A percentile compares a stretch with the other conserved stretches of the same genome.
Evolutionary conservation across 2,113 vertebrate species (phyloP).

Genomic region (Athene cunicularia): DNA sequence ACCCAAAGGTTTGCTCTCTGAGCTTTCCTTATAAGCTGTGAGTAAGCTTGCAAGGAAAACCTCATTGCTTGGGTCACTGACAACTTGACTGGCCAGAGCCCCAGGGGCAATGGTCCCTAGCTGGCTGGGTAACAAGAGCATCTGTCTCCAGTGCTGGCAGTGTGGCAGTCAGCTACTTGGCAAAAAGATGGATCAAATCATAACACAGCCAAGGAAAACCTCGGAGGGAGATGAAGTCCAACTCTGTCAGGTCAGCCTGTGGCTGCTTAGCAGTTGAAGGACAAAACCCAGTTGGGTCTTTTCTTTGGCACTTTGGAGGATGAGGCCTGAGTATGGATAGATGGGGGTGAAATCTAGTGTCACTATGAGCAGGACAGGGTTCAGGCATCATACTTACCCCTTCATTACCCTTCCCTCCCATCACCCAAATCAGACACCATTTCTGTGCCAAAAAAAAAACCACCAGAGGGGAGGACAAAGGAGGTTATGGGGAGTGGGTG

Average conservation of each 20-base stretch:
- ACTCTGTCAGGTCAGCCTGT: not conserved
- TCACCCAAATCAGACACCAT: not conserved
- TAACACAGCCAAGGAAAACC: conserved; percentile 7
- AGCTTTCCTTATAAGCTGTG: not conserved
- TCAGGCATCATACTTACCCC: not conserved
- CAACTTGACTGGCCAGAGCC: not conserved
- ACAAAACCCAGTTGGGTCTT: not conserved
- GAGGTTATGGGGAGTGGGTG: not conserved
- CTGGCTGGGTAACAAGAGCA: not conserved
- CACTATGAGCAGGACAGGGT: not conserved
- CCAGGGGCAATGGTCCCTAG: not conserved
- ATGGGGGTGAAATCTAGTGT: not conserved
- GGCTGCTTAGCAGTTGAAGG: not conserved
- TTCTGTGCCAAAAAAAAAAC: not conserved
- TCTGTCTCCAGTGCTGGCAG: not conserved
- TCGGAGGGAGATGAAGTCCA: not conserved
- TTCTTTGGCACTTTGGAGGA: not conserved
- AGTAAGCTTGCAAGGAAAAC: not conserved
- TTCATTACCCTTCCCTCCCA: not conserved
- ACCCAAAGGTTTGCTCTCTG: not conserved
- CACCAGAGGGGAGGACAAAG: not conserved
- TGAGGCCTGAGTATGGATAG: not conserved
- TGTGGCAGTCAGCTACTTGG: not conserved
- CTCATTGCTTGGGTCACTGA: not conserved
- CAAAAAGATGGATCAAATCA: not conserved